Conservation (phyloP, 2,888 invertebrate genomes). For the Temnothorax rugatulus region DNA sequence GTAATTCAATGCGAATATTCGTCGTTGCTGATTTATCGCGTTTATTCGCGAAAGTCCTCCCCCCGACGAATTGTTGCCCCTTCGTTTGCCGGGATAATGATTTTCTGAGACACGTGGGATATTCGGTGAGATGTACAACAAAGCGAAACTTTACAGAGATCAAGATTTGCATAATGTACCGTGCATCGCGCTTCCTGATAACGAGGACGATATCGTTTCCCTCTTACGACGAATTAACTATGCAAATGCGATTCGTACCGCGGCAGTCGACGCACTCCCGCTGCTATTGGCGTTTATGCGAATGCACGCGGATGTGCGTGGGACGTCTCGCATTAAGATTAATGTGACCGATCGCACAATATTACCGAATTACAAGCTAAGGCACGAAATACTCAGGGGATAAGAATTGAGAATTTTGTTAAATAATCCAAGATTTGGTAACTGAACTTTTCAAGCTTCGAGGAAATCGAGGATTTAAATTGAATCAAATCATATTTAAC, state of each 20-base stretch:
- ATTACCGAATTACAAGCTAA: not conserved
- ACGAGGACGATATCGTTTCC: slow-evolving; percentile 73
- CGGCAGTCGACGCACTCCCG: slow-evolving; percentile 72
- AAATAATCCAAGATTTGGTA: not conserved
- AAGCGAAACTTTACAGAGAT: not conserved
- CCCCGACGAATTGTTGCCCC: not conserved
- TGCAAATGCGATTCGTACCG: slow-evolving; percentile 74
- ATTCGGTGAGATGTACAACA: not conserved
- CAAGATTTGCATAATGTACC: slow-evolving; percentile 56
- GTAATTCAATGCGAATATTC: slow-evolving; percentile 59
- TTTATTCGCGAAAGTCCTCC: not conserved
- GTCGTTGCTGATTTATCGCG: not conserved
- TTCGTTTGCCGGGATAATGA: not conserved
- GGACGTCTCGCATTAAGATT: slow-evolving; percentile 52
- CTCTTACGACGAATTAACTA: slow-evolving; percentile 75
- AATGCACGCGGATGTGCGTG: slow-evolving; percentile 69
- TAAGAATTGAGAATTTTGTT: not conserved
- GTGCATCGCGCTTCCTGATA: slow-evolving; percentile 72
- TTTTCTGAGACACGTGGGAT: not conserved
- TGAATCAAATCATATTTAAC: not conserved
- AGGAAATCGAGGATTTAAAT: not conserved
- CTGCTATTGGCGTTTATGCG: slow-evolving; percentile 58
- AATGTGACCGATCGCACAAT: slow-evolving; percentile 5
- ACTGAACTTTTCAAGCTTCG: not conserved
- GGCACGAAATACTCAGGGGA: not conserved